Percentiles rank a stretch among this genome's conserved stretches.
Conservation (phyloP, 2,113 vertebrate species). For the Leiothrix lutea region DNA sequence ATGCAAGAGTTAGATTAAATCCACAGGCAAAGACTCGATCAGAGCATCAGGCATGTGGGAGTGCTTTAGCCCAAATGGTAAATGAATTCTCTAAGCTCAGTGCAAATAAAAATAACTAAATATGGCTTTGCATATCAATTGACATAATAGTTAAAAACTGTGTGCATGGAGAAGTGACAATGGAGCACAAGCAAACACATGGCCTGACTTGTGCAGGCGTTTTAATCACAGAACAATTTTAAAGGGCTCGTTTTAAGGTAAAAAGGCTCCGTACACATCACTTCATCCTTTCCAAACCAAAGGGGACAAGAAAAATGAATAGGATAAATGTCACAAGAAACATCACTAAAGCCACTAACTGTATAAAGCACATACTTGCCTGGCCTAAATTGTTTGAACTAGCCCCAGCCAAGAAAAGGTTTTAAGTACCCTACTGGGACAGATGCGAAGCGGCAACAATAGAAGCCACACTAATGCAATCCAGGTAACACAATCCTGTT, state of each 20-base stretch:
- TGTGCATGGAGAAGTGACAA: slow-evolving; percentile 36
- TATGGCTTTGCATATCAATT: slow-evolving; percentile 70
- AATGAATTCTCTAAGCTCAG: slow-evolving; percentile 66
- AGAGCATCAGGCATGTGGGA: slow-evolving; percentile 14
- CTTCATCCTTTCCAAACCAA: slow-evolving; percentile 67
- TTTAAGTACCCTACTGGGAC: slow-evolving; percentile 84
- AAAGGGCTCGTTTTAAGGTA: slow-evolving; percentile 55
- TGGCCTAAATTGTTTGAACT: slow-evolving; percentile 82
- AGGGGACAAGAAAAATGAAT: slow-evolving; percentile 37
- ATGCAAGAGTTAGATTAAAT: slow-evolving; percentile 59
- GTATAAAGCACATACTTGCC: slow-evolving; percentile 79
- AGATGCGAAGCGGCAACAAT: slow-evolving; percentile 81
- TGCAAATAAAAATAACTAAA: slow-evolving; percentile 74
- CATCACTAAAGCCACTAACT: slow-evolving; percentile 76
- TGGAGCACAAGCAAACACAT: slow-evolving; percentile 59
- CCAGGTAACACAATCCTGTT: slow-evolving; percentile 84
- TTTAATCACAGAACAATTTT: slow-evolving; percentile 6
- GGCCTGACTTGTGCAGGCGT: slow-evolving; percentile 40
- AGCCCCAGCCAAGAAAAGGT: slow-evolving; percentile 75
- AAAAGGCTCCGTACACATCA: slow-evolving; percentile 34
- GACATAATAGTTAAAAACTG: slow-evolving; percentile 62
- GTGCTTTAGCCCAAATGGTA: slow-evolving; percentile 59
- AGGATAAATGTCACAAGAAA: slow-evolving; percentile 75
- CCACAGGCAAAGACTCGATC: slow-evolving; percentile 20
- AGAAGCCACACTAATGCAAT: slow-evolving; percentile 82